phyloP scores from a whole-genome alignment of 2,113 vertebrate species.

The Deroptyus accipitrinus region DNA sequence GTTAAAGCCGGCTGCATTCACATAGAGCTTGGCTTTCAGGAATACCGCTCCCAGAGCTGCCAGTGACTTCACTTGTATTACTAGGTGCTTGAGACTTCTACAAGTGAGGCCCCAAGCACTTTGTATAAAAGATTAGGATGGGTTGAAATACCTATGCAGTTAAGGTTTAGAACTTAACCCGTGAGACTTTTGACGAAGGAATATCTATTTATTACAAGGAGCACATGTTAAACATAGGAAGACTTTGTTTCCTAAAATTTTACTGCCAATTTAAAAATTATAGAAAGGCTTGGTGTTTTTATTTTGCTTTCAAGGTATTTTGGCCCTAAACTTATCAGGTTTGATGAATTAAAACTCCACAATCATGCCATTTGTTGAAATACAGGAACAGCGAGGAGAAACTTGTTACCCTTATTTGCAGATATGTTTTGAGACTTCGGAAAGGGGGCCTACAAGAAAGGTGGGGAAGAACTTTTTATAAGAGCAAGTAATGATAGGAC shows the following conservation, averaged over 20 bases:
- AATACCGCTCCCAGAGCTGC: background rate
- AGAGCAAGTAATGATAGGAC: background rate
- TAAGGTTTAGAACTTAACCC: background rate
- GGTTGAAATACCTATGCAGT: conserved; percentile 37
- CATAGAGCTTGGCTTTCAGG: conserved; percentile 9
- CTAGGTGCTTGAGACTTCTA: background rate
- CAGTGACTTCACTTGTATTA: background rate
- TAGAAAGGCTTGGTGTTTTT: background rate
- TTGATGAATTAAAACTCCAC: background rate
- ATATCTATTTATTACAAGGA: background rate
- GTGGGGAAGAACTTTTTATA: background rate
- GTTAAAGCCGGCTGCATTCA: conserved; percentile 65
- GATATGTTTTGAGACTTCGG: background rate
- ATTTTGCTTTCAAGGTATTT: background rate
- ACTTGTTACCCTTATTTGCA: background rate
- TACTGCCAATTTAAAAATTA: background rate
- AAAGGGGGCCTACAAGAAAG: background rate
- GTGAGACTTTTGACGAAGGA: background rate
- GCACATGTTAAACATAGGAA: background rate
- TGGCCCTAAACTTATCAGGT: background rate
- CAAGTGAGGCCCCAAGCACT: conserved; percentile 27
- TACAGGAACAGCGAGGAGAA: background rate
- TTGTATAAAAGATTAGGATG: conserved; percentile 35
- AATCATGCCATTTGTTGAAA: background rate
- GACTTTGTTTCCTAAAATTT: background rate